These are phyloP conservation scores for Formica selysi DNA, from an alignment of 1,140 invertebrate species.

Conservation along the genomic window DNA sequence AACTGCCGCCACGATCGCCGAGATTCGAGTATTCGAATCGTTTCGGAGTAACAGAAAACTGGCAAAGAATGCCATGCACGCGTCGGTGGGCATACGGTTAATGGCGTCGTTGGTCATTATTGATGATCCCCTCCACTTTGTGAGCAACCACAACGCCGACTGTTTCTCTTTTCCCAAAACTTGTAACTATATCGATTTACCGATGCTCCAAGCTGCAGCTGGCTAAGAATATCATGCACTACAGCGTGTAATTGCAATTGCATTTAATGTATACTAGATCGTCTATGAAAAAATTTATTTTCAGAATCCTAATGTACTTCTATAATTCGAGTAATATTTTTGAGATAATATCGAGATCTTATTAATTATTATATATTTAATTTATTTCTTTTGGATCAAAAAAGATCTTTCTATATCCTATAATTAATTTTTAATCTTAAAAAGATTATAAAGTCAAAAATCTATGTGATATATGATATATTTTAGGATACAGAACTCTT, in stretches of 20 bases:
- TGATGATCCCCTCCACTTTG: slow-evolving; percentile 46
- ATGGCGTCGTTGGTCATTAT: slow-evolving; percentile 57
- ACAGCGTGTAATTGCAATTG: background rate
- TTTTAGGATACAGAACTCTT: background rate
- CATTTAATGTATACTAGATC: background rate
- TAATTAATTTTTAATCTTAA: background rate
- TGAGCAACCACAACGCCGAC: slow-evolving; percentile 36
- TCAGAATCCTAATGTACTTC: background rate
- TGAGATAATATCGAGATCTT: background rate
- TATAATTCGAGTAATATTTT: background rate
- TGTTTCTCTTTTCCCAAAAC: slow-evolving; percentile 19
- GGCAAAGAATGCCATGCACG: slow-evolving; percentile 42
- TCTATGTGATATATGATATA: background rate
- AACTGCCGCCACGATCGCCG: slow-evolving; percentile 19
- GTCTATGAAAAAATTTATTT: background rate
- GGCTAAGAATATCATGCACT: background rate
- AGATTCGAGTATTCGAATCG: slow-evolving; percentile 52
- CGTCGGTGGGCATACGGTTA: slow-evolving; percentile 48
- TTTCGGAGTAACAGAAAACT: slow-evolving; percentile 2
- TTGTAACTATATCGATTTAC: background rate
- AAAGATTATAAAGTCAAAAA: background rate
- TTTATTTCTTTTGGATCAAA: background rate
- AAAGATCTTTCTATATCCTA: background rate
- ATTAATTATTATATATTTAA: background rate
- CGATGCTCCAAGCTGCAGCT: background rate